These are phyloP conservation scores for Panthera tigris DNA, from an alignment of 2,113 vertebrate species.

Conservation along the genomic window DNA sequence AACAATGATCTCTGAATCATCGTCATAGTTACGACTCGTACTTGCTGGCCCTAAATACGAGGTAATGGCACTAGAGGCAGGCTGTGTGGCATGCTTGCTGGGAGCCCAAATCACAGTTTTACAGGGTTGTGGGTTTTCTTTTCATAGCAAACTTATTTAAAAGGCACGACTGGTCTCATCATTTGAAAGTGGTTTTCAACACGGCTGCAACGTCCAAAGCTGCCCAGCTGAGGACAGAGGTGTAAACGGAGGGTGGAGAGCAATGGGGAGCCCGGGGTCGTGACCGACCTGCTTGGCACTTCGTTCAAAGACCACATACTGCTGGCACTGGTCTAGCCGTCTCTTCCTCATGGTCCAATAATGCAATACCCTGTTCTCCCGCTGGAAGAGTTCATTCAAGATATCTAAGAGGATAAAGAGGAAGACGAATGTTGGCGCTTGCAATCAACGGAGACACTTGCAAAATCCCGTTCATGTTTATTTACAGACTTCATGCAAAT, in stretches of 20 bases:
- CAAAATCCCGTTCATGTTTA: not conserved
- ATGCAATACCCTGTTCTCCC: conserved; percentile 97
- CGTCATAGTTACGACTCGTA: fast-evolving
- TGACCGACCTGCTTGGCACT: conserved; percentile 96
- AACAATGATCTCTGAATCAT: not conserved
- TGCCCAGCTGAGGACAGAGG: fast-evolving
- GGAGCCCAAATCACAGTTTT: not conserved
- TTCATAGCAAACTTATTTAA: not conserved
- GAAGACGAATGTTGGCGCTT: not conserved
- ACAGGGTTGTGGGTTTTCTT: not conserved
- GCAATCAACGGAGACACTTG: fast-evolving
- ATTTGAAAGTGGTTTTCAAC: not conserved
- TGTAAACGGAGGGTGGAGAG: fast-evolving
- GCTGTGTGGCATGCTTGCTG: fast-evolving
- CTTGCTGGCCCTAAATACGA: not conserved
- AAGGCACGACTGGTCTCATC: not conserved
- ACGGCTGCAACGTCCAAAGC: not conserved
- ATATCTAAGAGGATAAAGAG: conserved; percentile 88
- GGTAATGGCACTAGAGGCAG: fast-evolving
- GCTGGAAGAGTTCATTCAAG: conserved; percentile 97
- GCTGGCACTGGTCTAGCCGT: conserved; percentile 97
- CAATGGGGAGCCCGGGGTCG: fast-evolving
- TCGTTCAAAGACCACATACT: conserved; percentile 98
- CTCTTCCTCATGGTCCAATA: conserved; percentile 99
- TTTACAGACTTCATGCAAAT: not conserved